A percentile compares a stretch with the other conserved stretches of the same genome.
phyloP scores from a whole-genome alignment of 1,140 invertebrate genomes.

The Philopotamus ludificatus region DNA sequence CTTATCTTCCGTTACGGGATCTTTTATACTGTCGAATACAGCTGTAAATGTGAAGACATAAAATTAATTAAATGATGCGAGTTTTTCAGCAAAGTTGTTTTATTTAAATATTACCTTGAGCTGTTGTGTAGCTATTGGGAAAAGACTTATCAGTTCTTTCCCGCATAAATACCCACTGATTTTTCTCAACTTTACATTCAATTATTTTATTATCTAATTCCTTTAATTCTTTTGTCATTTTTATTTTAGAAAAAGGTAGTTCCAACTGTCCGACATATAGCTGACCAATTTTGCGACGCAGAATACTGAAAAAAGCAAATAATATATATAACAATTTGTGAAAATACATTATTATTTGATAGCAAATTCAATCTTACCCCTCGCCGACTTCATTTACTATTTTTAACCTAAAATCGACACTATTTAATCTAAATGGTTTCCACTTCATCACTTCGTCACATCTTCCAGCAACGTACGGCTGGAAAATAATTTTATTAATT shows the following conservation, averaged over 20 bases:
- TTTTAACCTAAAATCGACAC: slow-evolving; percentile 92
- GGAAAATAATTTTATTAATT: slow-evolving; percentile 44
- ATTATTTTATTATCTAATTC: slow-evolving; percentile 92
- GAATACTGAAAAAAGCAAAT: slow-evolving; percentile 59
- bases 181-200: slow-evolving; percentile 82
- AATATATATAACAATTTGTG: background rate
- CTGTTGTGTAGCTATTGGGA: slow-evolving; percentile 87
- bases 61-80: too few relatives aligned
- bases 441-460: slow-evolving; percentile 92
- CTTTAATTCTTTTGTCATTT: slow-evolving; percentile 72
- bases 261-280: slow-evolving; percentile 76
- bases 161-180: slow-evolving; percentile 91
- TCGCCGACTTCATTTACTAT: slow-evolving; percentile 69
- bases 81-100: too few relatives aligned
- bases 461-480: slow-evolving; percentile 81
- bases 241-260: slow-evolving; percentile 70
- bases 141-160: slow-evolving; percentile 96
- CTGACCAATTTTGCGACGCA: slow-evolving; percentile 71
- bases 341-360: background rate
- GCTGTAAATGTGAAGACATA: slow-evolving; percentile 53
- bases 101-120: slow-evolving; percentile 62
- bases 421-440: slow-evolving; percentile 93
- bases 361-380: too few relatives aligned
- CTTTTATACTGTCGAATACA: slow-evolving; percentile 67
- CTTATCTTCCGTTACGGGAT: slow-evolving; percentile 80